phyloP scores from a whole-genome alignment of 2,888 invertebrate species.

The Horisme vitalbata region DNA sequence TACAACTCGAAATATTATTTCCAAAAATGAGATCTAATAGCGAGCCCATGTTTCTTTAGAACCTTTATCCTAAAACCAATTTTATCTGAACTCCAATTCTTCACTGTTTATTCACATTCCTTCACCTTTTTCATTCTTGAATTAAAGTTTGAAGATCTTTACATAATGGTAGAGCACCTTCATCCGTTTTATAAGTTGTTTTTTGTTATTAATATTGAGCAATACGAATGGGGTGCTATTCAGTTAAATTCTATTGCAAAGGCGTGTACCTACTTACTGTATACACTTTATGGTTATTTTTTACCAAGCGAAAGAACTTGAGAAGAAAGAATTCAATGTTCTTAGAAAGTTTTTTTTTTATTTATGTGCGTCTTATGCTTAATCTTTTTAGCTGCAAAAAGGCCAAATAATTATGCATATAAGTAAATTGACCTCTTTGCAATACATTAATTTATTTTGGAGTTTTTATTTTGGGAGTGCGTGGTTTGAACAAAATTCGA shows the following conservation, averaged over 20 bases:
- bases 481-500: too few relatives aligned
- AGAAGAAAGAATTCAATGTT: too few relatives aligned
- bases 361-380: too few relatives aligned
- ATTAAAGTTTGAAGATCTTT: conserved; percentile 40
- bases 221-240: conserved; percentile 42
- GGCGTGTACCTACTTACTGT: neutral
- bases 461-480: too few relatives aligned
- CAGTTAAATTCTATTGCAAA: conserved; percentile 23
- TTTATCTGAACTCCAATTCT: conserved; percentile 38
- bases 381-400: too few relatives aligned
- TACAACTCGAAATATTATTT: conserved; percentile 45
- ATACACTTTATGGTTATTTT: too few relatives aligned
- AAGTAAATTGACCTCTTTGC: too few relatives aligned
- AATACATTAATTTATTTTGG: too few relatives aligned
- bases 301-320: too few relatives aligned
- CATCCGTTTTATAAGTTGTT: conserved; percentile 62
- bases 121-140: conserved; percentile 18
- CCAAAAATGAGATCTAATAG: conserved; percentile 74
- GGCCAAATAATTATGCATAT: too few relatives aligned
- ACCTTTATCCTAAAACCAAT: conserved; percentile 59
- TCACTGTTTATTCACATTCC: too few relatives aligned
- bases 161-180: conserved; percentile 45
- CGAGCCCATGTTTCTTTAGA: conserved; percentile 68
- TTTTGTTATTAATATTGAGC: conserved; percentile 63
- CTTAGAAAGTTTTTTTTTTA: too few relatives aligned